These are phyloP conservation scores for Tiaroga cobitis DNA, from an alignment of 2,797 vertebrate species.

Conservation along the genomic window DNA sequence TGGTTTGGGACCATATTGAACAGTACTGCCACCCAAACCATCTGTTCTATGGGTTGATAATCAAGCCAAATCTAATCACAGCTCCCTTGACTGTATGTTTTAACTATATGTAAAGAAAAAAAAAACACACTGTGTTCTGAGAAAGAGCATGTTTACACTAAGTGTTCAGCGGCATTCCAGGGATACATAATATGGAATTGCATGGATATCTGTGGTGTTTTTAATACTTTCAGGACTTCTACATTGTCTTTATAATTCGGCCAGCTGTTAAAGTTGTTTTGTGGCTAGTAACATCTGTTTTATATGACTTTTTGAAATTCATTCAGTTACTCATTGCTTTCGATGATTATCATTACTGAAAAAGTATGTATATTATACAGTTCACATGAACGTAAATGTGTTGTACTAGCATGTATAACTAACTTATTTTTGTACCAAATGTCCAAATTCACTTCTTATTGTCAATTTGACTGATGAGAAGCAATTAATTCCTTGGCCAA, in stretches of 20 bases:
- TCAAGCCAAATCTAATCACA: slow-evolving; percentile 31
- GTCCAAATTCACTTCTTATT: slow-evolving; percentile 6
- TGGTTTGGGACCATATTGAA: slow-evolving; percentile 52
- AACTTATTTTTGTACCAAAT: slow-evolving; percentile 43
- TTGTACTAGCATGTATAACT: slow-evolving; percentile 18
- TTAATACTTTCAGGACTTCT: slow-evolving; percentile 12
- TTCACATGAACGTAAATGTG: slow-evolving; percentile 20
- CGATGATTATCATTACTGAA: slow-evolving; percentile 3
- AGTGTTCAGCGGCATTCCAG: slow-evolving; percentile 30
- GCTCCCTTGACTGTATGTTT: slow-evolving; percentile 18
- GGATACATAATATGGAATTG: slow-evolving; percentile 9
- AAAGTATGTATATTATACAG: slow-evolving; percentile 15
- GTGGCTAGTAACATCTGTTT: slow-evolving; percentile 19
- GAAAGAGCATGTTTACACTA: slow-evolving; percentile 27
- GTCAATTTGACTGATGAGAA: slow-evolving; percentile 21
- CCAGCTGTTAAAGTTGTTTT: background rate
- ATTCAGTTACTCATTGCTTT: slow-evolving; percentile 14
- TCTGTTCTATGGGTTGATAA: slow-evolving; percentile 13
- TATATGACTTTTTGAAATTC: slow-evolving; percentile 25
- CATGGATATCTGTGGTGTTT: slow-evolving; percentile 31
- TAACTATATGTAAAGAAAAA: background rate
- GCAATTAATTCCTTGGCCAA: background rate
- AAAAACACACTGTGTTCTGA: background rate
- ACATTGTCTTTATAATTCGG: background rate
- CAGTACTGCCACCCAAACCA: slow-evolving; percentile 14